phyloP scores from a whole-genome alignment of 1,140 invertebrate genomes.

The Pemphigus obesinymphae region DNA sequence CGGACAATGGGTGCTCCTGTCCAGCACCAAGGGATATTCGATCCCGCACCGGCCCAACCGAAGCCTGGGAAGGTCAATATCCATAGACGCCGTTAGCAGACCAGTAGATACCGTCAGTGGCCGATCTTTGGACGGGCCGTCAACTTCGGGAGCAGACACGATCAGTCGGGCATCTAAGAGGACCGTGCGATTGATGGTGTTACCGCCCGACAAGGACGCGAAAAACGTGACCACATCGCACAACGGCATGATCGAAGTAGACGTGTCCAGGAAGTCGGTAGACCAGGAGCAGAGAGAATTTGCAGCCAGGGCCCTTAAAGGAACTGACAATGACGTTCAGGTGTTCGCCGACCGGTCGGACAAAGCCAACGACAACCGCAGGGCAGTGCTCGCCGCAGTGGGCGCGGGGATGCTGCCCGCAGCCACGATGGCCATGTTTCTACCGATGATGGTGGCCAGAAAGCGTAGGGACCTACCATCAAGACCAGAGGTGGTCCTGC shows the following conservation, averaged over 20 bases:
- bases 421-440: slow-evolving; percentile 67
- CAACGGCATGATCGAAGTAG: slow-evolving; percentile 68
- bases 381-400: slow-evolving; percentile 59
- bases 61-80: slow-evolving; percentile 33
- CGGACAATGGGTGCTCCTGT: slow-evolving; percentile 70
- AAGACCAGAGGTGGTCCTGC: neutral
- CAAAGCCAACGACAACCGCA: slow-evolving; percentile 6
- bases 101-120: neutral
- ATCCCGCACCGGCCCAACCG: slow-evolving; percentile 49
- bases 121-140: neutral
- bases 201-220: slow-evolving; percentile 61
- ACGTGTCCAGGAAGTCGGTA: slow-evolving; percentile 64
- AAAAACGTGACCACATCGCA: slow-evolving; percentile 67
- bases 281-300: slow-evolving; percentile 58
- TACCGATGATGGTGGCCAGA: slow-evolving; percentile 66
- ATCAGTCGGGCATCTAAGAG: slow-evolving; percentile 30
- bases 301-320: slow-evolving; percentile 48
- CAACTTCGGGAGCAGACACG: neutral
- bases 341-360: neutral
- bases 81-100: slow-evolving; percentile 8
- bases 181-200: slow-evolving; percentile 62
- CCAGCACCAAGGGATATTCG: slow-evolving; percentile 68
- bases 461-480: slow-evolving; percentile 48
- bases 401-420: slow-evolving; percentile 72
- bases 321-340: neutral